Evolutionary conservation across 1,140 invertebrate species (phyloP).

Genomic region (Phenacoccus solenopsis): DNA sequence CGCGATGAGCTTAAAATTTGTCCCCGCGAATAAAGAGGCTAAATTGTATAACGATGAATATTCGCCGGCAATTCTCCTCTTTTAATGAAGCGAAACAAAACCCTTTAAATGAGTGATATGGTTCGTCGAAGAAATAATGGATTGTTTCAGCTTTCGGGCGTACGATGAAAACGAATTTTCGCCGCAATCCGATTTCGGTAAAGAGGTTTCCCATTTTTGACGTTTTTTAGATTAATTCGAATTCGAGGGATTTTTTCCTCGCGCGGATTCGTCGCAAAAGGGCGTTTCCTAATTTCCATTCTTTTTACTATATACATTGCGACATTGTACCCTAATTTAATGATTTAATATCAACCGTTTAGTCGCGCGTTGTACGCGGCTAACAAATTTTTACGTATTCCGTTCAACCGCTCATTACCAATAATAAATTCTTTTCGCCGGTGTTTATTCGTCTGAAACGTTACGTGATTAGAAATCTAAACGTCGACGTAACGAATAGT

Average conservation of each 20-base stretch:
- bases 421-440: background rate
- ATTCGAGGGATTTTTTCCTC: too few species aligned
- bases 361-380: too few species aligned
- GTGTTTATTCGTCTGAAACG: background rate
- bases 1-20: background rate
- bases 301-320: background rate
- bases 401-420: background rate
- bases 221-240: conserved; percentile 12
- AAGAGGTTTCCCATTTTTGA: conserved; percentile 6
- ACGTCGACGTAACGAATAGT: background rate
- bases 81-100: background rate
- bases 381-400: too few species aligned
- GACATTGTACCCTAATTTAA: background rate
- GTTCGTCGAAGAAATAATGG: conserved; percentile 1
- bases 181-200: background rate
- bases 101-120: background rate
- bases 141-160: background rate
- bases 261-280: too few species aligned
- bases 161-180: background rate
- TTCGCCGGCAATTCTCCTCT: background rate
- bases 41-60: background rate
- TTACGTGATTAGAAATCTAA: background rate
- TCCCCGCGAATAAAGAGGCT: background rate
- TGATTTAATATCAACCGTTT: background rate
- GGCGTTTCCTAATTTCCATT: background rate